Base-by-base conservation (phyloP, 1,140 invertebrate genomes). In the Drosophila rufa region DNA sequence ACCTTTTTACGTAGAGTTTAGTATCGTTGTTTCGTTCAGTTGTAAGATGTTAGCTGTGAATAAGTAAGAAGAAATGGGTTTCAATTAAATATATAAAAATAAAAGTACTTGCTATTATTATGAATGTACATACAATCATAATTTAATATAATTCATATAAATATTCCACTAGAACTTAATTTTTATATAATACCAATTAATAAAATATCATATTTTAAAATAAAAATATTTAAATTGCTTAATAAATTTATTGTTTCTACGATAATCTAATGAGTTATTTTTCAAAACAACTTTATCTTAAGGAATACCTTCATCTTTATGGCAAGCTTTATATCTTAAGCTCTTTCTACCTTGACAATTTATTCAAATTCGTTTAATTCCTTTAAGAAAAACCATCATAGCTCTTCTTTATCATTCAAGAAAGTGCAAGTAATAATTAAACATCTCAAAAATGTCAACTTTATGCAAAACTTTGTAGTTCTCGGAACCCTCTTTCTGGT, bases 11-110 rank as follows among this genome's bases (percentile, higher is more conserved):
- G 51, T 78, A 80, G 50, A 75, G 66, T 65, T 84, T 56, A 68
- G 62, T 84, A 79, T 89, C 80, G 84, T 89, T 89, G 84, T 89
- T 79, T 89, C 77, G 84, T 81, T 89, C 46, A 79, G 84, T 81
- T 75, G 66, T 81, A 61, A 75, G 70, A 70, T 69, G 47, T 75
- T 73, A 53, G 50, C 84, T 87, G 67, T 3, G 48, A 75, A 38
- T 19, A 4, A 61, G 19, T 25, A 45, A 22, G 19, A 12, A 40
- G 1, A 6, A n/a, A 7, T 42, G 0, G 1, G 3, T 51, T 12
- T 6, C 0, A 1, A 11, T 12, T 30, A 6, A 55, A 6, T 14
- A 36, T 14, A 14, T n/a, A n/a, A n/a, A n/a, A n/a, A n/a, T 1
- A 12, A 30, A n/a, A 50, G 0, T 30, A 48, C 25, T n/a, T 11